Conservation (phyloP, 2,888 invertebrate species). For the Miltochrista miniata region DNA sequence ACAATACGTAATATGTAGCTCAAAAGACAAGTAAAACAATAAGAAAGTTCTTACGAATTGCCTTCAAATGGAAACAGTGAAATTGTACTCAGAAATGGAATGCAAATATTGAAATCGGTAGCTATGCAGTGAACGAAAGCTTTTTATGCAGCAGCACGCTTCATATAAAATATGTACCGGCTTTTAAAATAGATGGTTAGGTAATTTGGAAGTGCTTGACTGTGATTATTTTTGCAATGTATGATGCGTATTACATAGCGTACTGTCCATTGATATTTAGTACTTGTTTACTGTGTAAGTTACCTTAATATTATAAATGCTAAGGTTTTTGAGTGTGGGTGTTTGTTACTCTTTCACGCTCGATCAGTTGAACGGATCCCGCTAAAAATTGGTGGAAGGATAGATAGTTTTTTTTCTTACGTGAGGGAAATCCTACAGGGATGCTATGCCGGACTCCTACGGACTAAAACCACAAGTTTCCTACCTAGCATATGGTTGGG, state of each 20-base stretch:
- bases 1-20: constrained; percentile 36
- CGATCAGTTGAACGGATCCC: too few species aligned
- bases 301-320: too few species aligned
- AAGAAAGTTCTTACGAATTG: constrained; percentile 58
- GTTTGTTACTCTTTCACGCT: too few species aligned
- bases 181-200: constrained; percentile 12
- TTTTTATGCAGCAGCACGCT: constrained; percentile 71
- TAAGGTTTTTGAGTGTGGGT: too few species aligned
- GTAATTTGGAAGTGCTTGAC: constrained; percentile 9
- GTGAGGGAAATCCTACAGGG: too few species aligned
- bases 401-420: too few species aligned
- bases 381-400: too few species aligned
- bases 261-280: not conserved
- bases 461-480: too few species aligned
- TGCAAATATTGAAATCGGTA: constrained; percentile 73
- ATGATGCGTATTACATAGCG: not conserved
- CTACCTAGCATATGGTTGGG: too few species aligned
- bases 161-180: constrained; percentile 46
- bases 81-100: constrained; percentile 72
- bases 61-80: constrained; percentile 46
- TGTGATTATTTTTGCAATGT: constrained; percentile 17
- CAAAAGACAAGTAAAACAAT: constrained; percentile 55
- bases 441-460: too few species aligned
- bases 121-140: constrained; percentile 56
- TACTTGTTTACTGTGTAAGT: not conserved